These are phyloP conservation scores for Furcifer pardalis DNA, from an alignment of 2,797 vertebrate genomes.

Conservation along the genomic window DNA sequence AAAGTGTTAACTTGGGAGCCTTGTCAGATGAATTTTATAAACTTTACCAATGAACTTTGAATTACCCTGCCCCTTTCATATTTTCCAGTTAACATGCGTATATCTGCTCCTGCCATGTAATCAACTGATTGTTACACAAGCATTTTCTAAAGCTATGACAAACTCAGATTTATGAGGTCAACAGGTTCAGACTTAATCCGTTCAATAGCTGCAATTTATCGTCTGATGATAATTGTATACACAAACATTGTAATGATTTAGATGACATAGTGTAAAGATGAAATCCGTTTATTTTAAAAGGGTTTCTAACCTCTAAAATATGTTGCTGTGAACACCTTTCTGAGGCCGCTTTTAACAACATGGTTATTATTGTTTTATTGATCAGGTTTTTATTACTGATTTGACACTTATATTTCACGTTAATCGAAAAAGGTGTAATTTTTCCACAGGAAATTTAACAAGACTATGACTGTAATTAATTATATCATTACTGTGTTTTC, in stretches of 20 bases:
- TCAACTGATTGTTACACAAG: constrained; percentile 99
- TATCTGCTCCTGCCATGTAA: constrained; percentile 88
- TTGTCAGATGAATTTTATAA: constrained; percentile 71
- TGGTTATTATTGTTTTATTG: constrained; percentile 99
- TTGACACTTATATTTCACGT: constrained; percentile 98
- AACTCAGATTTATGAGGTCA: constrained; percentile 95
- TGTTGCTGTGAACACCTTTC: constrained; percentile 90
- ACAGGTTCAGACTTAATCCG: constrained; percentile 91
- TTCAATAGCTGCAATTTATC: constrained; percentile 97
- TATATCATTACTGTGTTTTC: constrained; percentile 96
- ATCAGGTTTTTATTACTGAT: constrained; percentile 97
- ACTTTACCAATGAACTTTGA: constrained; percentile 79
- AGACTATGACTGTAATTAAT: constrained; percentile 95
- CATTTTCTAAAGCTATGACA: constrained; percentile 96
- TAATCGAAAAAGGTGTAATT: constrained; percentile 98
- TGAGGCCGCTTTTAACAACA: constrained; percentile 98
- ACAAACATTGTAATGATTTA: constrained; percentile 99
- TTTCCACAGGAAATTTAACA: constrained; percentile 92
- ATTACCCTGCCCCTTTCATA: constrained; percentile 79
- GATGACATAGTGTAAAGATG: constrained; percentile 99
- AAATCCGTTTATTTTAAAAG: constrained; percentile 99
- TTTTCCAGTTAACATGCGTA: constrained; percentile 80
- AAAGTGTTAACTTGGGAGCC: constrained; percentile 63
- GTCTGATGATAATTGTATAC: constrained; percentile 99
- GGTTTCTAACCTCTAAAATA: constrained; percentile 98